A percentile compares a stretch with the other conserved stretches of the same genome.
Conservation (phyloP, 2,888 invertebrate genomes). For the Brachyptera risi region DNA sequence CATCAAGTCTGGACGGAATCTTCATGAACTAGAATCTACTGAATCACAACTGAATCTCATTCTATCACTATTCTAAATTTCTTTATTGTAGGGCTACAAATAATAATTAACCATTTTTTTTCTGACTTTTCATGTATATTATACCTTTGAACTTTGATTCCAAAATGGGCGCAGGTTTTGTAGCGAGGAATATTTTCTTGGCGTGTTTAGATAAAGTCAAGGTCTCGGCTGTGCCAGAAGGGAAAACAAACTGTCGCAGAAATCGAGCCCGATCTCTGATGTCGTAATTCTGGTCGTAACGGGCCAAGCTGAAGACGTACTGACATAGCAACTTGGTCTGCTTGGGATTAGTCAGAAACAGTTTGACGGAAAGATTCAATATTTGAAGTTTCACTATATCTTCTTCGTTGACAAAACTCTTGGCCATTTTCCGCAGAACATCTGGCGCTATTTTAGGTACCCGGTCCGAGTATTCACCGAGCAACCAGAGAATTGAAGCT, state of each 20-base stretch:
- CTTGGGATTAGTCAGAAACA: conserved; percentile 81
- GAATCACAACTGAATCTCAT: no score
- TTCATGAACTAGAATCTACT: no score
- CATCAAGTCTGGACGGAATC: no score
- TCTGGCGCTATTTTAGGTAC: conserved; percentile 87
- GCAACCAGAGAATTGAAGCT: conserved; percentile 89
- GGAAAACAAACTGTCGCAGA: conserved; percentile 74
- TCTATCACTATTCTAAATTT: no score
- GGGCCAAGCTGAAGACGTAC: conserved; percentile 90
- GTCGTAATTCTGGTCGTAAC: conserved; percentile 97
- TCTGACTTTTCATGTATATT: no score
- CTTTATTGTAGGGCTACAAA: no score
- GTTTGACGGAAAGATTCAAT: conserved; percentile 89
- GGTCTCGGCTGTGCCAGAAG: conserved; percentile 46
- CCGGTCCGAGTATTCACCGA: conserved; percentile 82
- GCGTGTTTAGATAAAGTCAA: conserved; percentile 63
- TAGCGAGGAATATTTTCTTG: conserved; percentile 79
- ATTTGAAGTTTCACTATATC: conserved; percentile 95
- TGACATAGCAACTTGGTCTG: conserved; percentile 84
- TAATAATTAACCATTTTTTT: no score
- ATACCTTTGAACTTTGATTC: conserved; percentile 78
- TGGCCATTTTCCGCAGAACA: conserved; percentile 83
- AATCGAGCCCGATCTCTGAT: conserved; percentile 93
- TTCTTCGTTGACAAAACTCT: conserved; percentile 83
- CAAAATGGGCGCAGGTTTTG: conserved; percentile 90